phyloP scores from a whole-genome alignment of 2,888 invertebrate genomes.

The Tetrapedia diversipes region DNA sequence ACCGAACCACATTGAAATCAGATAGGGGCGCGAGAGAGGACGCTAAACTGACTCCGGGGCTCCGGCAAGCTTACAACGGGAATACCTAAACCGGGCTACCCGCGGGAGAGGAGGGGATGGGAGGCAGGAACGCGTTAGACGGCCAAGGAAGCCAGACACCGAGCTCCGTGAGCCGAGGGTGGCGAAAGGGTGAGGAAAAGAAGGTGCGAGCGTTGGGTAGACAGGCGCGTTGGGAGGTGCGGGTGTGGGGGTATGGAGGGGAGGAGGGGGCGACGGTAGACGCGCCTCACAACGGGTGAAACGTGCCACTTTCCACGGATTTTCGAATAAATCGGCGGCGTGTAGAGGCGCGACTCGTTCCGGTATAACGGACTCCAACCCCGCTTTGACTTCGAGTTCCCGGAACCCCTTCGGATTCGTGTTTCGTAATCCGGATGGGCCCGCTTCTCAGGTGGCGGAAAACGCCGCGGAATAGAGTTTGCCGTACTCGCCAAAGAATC shows the following conservation, averaged over 20 bases:
- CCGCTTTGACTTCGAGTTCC: slow-evolving; percentile 65
- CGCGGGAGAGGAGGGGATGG: neutral
- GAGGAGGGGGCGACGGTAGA: slow-evolving; percentile 56
- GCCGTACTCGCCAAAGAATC: slow-evolving; percentile 34
- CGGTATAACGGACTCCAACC: slow-evolving; percentile 64
- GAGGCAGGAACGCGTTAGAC: slow-evolving; percentile 54
- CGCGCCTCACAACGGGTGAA: slow-evolving; percentile 64
- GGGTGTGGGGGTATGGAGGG: too few species aligned
- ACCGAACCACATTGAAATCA: slow-evolving; percentile 81
- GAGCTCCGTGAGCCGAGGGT: neutral
- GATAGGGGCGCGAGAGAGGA: slow-evolving; percentile 75
- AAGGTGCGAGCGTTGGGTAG: slow-evolving; percentile 38
- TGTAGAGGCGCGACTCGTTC: slow-evolving; percentile 55
- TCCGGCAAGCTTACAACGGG: slow-evolving; percentile 71
- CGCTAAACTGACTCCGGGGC: slow-evolving; percentile 76
- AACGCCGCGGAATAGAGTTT: slow-evolving; percentile 56
- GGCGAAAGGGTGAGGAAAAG: slow-evolving; percentile 10
- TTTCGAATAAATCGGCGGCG: slow-evolving; percentile 73
- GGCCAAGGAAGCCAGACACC: slow-evolving; percentile 48
- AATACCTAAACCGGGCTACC: slow-evolving; percentile 70
- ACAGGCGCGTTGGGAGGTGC: slow-evolving; percentile 48
- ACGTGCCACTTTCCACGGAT: slow-evolving; percentile 72
- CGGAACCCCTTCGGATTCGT: slow-evolving; percentile 57
- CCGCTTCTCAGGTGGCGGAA: slow-evolving; percentile 46
- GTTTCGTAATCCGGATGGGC: slow-evolving; percentile 68